Conservation (phyloP, 1,140 invertebrate species). For the Holcopasites calliopsidis region DNA sequence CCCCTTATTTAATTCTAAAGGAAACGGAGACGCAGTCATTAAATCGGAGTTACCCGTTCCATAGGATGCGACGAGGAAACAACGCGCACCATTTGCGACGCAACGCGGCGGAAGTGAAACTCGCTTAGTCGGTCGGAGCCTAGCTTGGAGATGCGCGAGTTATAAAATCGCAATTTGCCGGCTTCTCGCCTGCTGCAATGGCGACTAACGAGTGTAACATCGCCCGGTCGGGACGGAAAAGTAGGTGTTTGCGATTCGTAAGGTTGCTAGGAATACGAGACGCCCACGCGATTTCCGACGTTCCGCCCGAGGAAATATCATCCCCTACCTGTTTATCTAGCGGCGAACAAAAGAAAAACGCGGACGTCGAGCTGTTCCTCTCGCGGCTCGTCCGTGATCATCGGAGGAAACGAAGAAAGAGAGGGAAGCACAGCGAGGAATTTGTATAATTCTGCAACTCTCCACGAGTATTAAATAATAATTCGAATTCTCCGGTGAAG, state of each 20-base stretch:
- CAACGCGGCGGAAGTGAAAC: not conserved
- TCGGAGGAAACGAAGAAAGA: not conserved
- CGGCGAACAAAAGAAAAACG: not conserved
- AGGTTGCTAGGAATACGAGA: not conserved
- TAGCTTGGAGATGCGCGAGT: not conserved
- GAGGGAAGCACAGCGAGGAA: not conserved
- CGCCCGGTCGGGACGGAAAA: not conserved
- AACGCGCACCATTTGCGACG: conserved; percentile 24
- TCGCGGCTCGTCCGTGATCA: not conserved
- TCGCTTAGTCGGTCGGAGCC: not conserved
- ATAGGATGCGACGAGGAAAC: not conserved
- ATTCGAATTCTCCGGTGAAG: not conserved
- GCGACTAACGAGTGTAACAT: conserved; percentile 35
- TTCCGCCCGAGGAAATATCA: not conserved
- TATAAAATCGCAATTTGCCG: conserved; percentile 39
- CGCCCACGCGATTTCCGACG: not conserved
- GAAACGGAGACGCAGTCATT: not conserved
- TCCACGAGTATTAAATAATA: not conserved
- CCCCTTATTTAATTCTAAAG: not conserved
- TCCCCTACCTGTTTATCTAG: too few species aligned
- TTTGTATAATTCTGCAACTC: not conserved
- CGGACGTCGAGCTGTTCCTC: not conserved
- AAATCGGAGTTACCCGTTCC: conserved; percentile 11
- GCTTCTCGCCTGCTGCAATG: conserved; percentile 6
- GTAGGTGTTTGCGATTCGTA: not conserved